Percentiles rank a stretch among this genome's conserved stretches.
These are phyloP conservation scores for Ictidomys tridecemlineatus DNA, from an alignment of 2,113 vertebrate species.

Conservation along the genomic window DNA sequence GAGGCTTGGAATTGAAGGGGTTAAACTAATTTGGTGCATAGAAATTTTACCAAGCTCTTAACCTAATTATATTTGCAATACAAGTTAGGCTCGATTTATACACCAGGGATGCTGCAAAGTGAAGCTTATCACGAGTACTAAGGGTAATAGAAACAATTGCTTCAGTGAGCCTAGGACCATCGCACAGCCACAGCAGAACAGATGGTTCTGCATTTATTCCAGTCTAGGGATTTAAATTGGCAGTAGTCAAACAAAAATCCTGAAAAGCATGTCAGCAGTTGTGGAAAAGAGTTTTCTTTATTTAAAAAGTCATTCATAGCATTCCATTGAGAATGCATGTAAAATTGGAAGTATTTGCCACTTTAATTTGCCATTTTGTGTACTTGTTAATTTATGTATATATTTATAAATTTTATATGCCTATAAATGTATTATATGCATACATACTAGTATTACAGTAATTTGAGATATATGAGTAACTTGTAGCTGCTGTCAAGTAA, in stretches of 20 bases:
- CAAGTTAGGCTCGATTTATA: slow-evolving; percentile 33
- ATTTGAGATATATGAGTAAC: not conserved
- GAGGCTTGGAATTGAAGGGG: not conserved
- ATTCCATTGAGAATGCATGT: not conserved
- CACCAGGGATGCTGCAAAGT: not conserved
- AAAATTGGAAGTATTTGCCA: not conserved
- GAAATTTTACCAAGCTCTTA: slow-evolving; percentile 31
- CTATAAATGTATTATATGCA: too few species aligned
- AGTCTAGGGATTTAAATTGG: slow-evolving; percentile 73
- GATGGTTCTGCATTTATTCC: slow-evolving; percentile 70
- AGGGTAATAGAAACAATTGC: slow-evolving; percentile 53
- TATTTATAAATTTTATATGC: not conserved
- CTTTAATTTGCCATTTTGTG: not conserved
- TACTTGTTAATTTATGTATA: not conserved
- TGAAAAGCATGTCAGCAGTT: slow-evolving; percentile 78
- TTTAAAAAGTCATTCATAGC: slow-evolving; percentile 51
- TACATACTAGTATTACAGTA: not conserved
- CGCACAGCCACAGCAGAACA: not conserved
- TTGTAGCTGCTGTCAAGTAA: not conserved
- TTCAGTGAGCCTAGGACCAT: slow-evolving; percentile 23
- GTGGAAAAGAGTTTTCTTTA: slow-evolving; percentile 63
- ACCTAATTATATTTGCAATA: slow-evolving; percentile 57
- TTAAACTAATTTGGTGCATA: not conserved
- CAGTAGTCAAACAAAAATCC: slow-evolving; percentile 74
- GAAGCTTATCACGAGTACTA: not conserved